Conservation (phyloP, 2,888 invertebrate species). For the Magallana nippona region DNA sequence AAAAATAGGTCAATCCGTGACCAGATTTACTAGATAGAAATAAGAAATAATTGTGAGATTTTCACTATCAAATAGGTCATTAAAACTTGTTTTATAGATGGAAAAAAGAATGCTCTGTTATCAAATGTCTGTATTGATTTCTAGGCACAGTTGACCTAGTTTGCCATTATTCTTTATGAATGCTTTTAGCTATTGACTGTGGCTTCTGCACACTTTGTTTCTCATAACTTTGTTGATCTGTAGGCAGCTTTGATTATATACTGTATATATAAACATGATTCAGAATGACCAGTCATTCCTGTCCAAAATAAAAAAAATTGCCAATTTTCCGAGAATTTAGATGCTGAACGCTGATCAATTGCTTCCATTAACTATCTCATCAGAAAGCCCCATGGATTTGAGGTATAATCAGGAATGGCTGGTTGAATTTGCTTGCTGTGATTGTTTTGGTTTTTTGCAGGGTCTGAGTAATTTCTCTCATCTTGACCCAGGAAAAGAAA, state of each 20-base stretch:
- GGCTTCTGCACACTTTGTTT: slow-evolving; percentile 32
- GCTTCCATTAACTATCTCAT: too few species aligned
- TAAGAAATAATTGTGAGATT: too few species aligned
- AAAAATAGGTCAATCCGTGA: not conserved
- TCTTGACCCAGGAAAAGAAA: slow-evolving; percentile 24
- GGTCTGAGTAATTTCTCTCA: slow-evolving; percentile 31
- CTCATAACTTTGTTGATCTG: slow-evolving; percentile 13
- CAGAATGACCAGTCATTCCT: slow-evolving; percentile 5
- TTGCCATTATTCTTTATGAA: slow-evolving; percentile 18
- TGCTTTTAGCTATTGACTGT: slow-evolving; percentile 26
- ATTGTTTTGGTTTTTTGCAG: slow-evolving; percentile 29
- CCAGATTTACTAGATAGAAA: not conserved
- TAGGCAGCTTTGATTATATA: slow-evolving; percentile 29
- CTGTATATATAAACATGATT: not conserved
- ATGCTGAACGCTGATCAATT: too few species aligned
- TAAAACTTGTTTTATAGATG: too few species aligned
- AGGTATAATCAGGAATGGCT: not conserved
- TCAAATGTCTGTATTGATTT: not conserved
- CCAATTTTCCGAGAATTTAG: too few species aligned
- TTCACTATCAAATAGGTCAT: too few species aligned
- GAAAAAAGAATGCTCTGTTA: too few species aligned
- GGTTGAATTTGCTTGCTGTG: slow-evolving; percentile 21
- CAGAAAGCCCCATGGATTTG: too few species aligned
- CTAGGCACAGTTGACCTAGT: slow-evolving; percentile 25
- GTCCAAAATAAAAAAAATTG: not conserved